Evolutionary conservation across 2,797 vertebrate genomes (phyloP).

Genomic region (Esox lucius): DNA sequence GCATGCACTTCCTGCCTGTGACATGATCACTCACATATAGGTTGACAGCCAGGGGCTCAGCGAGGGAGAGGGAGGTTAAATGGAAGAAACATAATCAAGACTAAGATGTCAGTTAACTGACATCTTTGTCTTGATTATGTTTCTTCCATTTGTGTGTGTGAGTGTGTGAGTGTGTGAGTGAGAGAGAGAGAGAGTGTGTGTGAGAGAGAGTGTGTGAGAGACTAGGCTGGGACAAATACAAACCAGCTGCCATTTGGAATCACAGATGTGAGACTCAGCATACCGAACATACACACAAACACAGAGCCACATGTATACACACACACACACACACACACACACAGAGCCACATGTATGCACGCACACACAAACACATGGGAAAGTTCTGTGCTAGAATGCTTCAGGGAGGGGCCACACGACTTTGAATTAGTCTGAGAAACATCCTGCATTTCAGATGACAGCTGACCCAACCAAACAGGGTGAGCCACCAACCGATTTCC

Average conservation of each 20-base stretch:
- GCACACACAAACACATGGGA: constrained; percentile 6
- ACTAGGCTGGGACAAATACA: constrained; percentile 45
- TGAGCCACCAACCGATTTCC: constrained; percentile 6
- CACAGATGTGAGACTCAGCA: constrained; percentile 58
- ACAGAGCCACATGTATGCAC: constrained; percentile 13
- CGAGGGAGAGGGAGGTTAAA: background rate
- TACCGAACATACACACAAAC: constrained; percentile 10
- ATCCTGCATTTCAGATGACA: constrained; percentile 30
- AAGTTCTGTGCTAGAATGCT: constrained; percentile 21
- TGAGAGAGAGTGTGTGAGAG: background rate
- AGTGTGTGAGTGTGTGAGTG: constrained; percentile 22
- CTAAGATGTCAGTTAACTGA: background rate
- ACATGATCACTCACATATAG: constrained; percentile 25
- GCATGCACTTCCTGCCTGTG: constrained; percentile 25
- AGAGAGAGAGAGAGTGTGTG: background rate
- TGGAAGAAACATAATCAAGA: background rate
- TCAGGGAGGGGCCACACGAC: constrained; percentile 23
- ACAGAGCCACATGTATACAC: constrained; percentile 21
- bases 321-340: background rate
- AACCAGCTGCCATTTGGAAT: constrained; percentile 62
- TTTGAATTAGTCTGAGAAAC: constrained; percentile 44
- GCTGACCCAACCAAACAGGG: constrained; percentile 16
- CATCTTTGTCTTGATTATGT: background rate
- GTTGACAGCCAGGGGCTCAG: background rate
- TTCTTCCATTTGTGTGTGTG: background rate